These are phyloP conservation scores for Apamea crenata DNA, from an alignment of 2,888 invertebrate species.

Conservation along the genomic window DNA sequence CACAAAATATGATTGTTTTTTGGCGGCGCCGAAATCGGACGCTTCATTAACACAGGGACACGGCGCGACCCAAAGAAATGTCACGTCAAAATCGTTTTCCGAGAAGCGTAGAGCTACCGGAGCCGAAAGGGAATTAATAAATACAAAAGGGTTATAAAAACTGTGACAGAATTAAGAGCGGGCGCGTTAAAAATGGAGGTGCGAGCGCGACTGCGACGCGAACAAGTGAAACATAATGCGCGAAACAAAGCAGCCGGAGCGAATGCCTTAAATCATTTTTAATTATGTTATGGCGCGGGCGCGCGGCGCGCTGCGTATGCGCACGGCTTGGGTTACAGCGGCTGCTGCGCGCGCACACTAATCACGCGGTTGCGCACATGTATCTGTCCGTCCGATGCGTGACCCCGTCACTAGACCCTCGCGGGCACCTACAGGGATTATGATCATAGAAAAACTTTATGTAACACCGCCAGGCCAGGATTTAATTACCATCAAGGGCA, in stretches of 20 bases:
- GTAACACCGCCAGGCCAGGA: constrained; percentile 39
- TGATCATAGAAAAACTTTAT: constrained; percentile 55
- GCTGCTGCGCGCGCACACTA: constrained; percentile 72
- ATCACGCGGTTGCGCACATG: constrained; percentile 69
- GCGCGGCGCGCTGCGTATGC: constrained; percentile 72
- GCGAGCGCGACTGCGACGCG: constrained; percentile 85
- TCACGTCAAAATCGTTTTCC: constrained; percentile 88
- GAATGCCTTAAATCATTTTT: constrained; percentile 91
- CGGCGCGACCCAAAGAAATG: constrained; percentile 86
- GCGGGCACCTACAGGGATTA: constrained; percentile 55
- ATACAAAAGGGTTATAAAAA: constrained; percentile 90
- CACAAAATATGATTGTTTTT: constrained; percentile 75
- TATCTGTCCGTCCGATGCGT: constrained; percentile 75
- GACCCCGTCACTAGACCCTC: constrained; percentile 71
- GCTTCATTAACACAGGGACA: constrained; percentile 88
- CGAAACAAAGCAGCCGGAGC: constrained; percentile 91
- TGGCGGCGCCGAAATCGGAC: constrained; percentile 87
- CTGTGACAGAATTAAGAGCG: constrained; percentile 90
- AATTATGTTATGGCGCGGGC: constrained; percentile 90
- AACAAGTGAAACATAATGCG: constrained; percentile 91
- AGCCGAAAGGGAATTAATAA: constrained; percentile 89
- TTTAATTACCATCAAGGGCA: constrained; percentile 52
- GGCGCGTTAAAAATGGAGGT: constrained; percentile 87
- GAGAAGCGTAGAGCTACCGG: constrained; percentile 89
- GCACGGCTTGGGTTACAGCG: constrained; percentile 82